Evolutionary conservation across 2,797 vertebrate genomes (phyloP).

Genomic region (Coreius guichenoti): DNA sequence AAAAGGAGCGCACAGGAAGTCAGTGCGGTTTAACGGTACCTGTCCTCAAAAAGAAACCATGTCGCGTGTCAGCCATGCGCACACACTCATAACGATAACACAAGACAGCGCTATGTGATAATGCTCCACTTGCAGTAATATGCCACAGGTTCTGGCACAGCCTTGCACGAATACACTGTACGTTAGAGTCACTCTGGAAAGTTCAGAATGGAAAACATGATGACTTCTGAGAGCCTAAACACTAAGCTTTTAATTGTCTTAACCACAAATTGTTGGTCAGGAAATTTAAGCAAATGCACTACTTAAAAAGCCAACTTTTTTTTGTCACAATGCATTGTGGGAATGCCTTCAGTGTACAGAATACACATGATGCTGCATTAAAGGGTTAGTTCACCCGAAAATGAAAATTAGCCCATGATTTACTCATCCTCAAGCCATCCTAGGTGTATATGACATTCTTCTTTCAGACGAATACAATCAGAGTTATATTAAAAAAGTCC

Average conservation of each 20-base stretch:
- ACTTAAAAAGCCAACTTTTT: too few species aligned
- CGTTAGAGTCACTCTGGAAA: slow-evolving; percentile 25
- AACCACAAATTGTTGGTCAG: too few species aligned
- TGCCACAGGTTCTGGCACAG: background rate
- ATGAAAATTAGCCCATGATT: too few species aligned
- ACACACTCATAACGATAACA: slow-evolving; percentile 35
- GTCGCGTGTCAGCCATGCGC: slow-evolving; percentile 42
- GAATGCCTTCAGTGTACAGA: background rate
- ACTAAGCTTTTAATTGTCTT: too few species aligned
- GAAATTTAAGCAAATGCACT: too few species aligned
- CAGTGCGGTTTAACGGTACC: slow-evolving; percentile 54
- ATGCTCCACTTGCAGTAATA: background rate
- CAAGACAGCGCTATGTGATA: background rate
- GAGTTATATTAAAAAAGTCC: too few species aligned
- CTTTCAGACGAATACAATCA: too few species aligned
- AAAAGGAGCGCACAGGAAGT: slow-evolving; percentile 23
- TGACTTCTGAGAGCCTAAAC: background rate
- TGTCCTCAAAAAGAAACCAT: slow-evolving; percentile 47
- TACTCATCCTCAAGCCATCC: too few species aligned
- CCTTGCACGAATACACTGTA: background rate
- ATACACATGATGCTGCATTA: background rate
- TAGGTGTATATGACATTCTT: too few species aligned
- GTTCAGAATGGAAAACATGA: background rate
- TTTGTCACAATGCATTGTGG: slow-evolving; percentile 2
- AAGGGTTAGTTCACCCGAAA: too few species aligned